phyloP scores from a whole-genome alignment of 2,113 vertebrate species.

The Prochilodus magdalenae region DNA sequence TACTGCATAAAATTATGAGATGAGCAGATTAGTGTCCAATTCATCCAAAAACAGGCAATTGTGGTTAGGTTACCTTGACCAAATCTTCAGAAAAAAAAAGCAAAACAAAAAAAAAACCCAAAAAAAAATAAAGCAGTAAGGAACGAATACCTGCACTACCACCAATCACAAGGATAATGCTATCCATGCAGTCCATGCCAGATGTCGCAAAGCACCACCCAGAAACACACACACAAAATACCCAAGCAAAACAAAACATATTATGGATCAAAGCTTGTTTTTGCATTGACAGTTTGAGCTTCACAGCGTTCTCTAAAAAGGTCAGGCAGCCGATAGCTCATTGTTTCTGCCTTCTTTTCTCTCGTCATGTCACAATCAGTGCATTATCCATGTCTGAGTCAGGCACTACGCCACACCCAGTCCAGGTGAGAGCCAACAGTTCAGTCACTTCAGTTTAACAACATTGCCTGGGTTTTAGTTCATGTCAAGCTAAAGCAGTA shows the following conservation, averaged over 20 bases:
- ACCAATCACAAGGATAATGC: too few relatives aligned
- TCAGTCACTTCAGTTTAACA: slow-evolving; percentile 1
- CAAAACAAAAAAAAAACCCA: too few relatives aligned
- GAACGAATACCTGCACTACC: too few relatives aligned
- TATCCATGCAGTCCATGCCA: neutral
- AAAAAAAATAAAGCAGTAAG: too few relatives aligned
- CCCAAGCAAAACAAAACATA: neutral
- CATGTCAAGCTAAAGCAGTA: neutral
- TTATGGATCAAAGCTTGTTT: slow-evolving; percentile 1
- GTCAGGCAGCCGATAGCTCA: slow-evolving; percentile 1
- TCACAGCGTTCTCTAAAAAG: neutral
- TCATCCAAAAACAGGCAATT: too few relatives aligned
- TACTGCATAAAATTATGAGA: too few relatives aligned
- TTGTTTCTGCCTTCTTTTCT: slow-evolving; percentile 48
- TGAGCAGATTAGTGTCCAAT: too few relatives aligned
- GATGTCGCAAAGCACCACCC: neutral
- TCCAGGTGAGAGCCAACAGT: slow-evolving; percentile 36
- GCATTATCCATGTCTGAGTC: slow-evolving; percentile 70
- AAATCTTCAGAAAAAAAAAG: too few relatives aligned
- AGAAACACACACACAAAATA: neutral
- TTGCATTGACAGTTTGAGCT: neutral
- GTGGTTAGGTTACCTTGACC: too few relatives aligned
- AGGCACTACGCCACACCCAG: slow-evolving; percentile 58
- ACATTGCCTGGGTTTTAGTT: neutral
- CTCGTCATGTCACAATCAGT: slow-evolving; percentile 60